Conservation (phyloP, 2,113 vertebrate species). For the Procavia capensis region DNA sequence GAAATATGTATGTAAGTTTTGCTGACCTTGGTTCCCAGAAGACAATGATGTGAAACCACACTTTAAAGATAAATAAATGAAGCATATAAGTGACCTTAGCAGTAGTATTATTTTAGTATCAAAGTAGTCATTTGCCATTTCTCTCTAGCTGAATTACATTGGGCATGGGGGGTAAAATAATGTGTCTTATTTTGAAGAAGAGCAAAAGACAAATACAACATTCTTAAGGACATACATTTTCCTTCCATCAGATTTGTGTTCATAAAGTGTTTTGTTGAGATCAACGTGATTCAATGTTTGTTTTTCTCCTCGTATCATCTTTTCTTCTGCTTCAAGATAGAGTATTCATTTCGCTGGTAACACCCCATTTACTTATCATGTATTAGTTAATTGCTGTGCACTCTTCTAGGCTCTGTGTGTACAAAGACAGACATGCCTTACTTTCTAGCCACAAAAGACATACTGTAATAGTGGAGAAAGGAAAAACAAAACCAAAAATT, state of each 20-base stretch:
- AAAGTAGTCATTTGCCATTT: not conserved
- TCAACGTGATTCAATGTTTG: not conserved
- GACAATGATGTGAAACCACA: not conserved
- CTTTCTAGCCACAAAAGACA: not conserved
- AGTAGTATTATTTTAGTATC: not conserved
- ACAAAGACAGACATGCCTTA: not conserved
- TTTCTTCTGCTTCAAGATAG: not conserved
- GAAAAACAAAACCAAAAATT: not conserved
- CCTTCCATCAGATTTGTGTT: slow-evolving; percentile 6
- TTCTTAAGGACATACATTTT: not conserved
- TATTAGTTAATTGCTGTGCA: not conserved
- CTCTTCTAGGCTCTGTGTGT: not conserved
- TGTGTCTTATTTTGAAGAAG: not conserved
- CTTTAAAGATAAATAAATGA: slow-evolving; percentile 45
- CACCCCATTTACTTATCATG: not conserved
- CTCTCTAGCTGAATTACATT: not conserved
- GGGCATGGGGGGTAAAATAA: not conserved
- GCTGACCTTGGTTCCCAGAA: slow-evolving; percentile 47
- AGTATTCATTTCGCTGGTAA: not conserved
- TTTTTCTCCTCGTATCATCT: not conserved
- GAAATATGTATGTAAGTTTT: not conserved
- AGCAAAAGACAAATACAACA: not conserved
- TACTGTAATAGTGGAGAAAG: not conserved
- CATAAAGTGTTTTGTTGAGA: slow-evolving; percentile 10
- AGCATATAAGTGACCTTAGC: not conserved